These are phyloP conservation scores for Drosophila affinis DNA, from an alignment of 2,888 invertebrate species.

Conservation along the genomic window DNA sequence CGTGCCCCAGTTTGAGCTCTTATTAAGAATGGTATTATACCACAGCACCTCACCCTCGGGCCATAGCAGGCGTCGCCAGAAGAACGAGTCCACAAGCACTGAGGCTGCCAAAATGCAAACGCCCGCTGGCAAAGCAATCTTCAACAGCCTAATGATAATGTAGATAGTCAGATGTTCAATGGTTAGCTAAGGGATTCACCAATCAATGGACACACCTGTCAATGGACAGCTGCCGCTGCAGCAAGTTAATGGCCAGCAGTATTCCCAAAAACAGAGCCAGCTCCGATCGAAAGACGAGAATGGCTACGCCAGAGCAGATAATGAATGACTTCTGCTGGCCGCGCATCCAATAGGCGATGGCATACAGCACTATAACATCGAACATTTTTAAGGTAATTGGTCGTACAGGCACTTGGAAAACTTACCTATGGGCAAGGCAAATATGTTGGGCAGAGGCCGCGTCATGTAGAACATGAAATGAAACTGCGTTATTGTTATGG, in stretches of 20 bases:
- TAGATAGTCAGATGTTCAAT: not conserved
- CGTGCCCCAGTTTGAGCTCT: slow-evolving; percentile 97
- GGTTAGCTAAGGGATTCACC: not conserved
- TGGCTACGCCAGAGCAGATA: slow-evolving; percentile 92
- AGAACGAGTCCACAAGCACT: slow-evolving; percentile 93
- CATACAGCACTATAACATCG: slow-evolving; percentile 90
- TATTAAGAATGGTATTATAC: slow-evolving; percentile 97
- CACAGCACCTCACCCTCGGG: slow-evolving; percentile 98
- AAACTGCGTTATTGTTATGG: slow-evolving; percentile 95
- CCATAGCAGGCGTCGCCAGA: slow-evolving; percentile 96
- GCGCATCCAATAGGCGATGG: slow-evolving; percentile 93
- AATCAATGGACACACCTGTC: slow-evolving; percentile 86
- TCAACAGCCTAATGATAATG: slow-evolving; percentile 86
- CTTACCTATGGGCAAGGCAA: slow-evolving; percentile 95
- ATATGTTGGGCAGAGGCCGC: slow-evolving; percentile 96
- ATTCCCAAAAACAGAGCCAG: slow-evolving; percentile 93
- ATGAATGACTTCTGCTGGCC: slow-evolving; percentile 91
- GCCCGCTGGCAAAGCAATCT: slow-evolving; percentile 89
- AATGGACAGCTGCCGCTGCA: slow-evolving; percentile 88
- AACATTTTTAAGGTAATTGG: slow-evolving; percentile 29
- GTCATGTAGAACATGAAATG: slow-evolving; percentile 99
- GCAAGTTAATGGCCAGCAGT: slow-evolving; percentile 91
- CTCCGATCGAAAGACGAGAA: slow-evolving; percentile 96
- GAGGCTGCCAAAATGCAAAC: slow-evolving; percentile 88
- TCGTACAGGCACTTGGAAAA: not conserved